Base-by-base conservation (phyloP, 2,797 vertebrate genomes). In the Sebastolobus alascanus region DNA sequence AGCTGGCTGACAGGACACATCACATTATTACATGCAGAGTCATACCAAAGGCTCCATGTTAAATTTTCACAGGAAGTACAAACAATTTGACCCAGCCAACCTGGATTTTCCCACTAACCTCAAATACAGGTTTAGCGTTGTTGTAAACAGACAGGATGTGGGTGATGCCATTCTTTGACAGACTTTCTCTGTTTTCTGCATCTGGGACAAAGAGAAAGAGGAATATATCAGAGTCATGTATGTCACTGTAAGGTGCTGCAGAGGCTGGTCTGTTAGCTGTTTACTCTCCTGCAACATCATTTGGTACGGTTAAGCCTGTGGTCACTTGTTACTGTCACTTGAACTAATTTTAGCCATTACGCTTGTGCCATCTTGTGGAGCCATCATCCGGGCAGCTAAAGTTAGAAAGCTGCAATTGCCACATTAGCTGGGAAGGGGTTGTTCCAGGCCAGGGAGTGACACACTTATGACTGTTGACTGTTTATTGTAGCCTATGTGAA, bases 61-160 rank as follows among this genome's bases (percentile, higher is more conserved):
- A 56, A 50, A 22, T 78, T 46, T 86, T 60, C 56, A 69, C 70
- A 71, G 25, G 31, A 83, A 83, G 59, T 38, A 43, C 16, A 67
- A 10, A 59, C 8, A 37, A 11, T 50, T 66, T 59, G 29, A 73
- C 8, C 16, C 52, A 71, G 14, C 20, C 50, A 54, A 69, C 9
- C 29, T 71, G 66, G 55, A 77, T 65, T 56, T 71, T 70, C 64
- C 43, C 61, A 91, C 95, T 81, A 75, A 97, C 97, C 96, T 96
- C 93, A 85, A 97, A 92, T 67, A 97, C 90, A 0, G 97, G 96
- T 50, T 95, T 95, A 59, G 97, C 96, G 2, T 95, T 93, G 92
- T 95, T 96, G 91, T 97, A 97, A 61, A 98, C 88, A 0, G 97
- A 97, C 55, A 98, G 87, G 90, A 98, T 97, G 91, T 97, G 97